These are phyloP conservation scores for Rotaria socialis DNA, from an alignment of 2,888 invertebrate species.

Conservation along the genomic window DNA sequence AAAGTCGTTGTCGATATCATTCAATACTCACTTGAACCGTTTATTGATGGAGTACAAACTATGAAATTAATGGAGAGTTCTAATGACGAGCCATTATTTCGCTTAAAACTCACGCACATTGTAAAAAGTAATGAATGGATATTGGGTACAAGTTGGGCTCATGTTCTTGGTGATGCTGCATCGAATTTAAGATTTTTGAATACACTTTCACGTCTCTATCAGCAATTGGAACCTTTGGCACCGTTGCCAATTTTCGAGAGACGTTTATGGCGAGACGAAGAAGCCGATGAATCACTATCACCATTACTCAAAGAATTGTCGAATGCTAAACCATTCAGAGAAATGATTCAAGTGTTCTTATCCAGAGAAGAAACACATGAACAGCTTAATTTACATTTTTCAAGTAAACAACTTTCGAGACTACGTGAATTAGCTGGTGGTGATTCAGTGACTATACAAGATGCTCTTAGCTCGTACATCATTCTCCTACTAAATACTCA, in stretches of 20 bases:
- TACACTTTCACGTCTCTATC: background rate
- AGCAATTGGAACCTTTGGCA: background rate
- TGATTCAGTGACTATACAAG: background rate
- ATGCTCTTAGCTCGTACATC: background rate
- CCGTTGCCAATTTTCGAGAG: background rate
- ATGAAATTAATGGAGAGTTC: background rate
- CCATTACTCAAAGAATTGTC: background rate
- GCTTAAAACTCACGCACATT: background rate
- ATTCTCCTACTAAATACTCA: background rate
- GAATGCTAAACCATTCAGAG: background rate
- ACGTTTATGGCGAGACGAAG: background rate
- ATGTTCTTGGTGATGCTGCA: background rate
- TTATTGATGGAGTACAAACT: conserved; percentile 1
- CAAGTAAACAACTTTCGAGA: background rate
- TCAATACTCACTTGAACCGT: background rate
- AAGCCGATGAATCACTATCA: background rate
- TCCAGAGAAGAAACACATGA: background rate
- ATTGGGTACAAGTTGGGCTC: background rate
- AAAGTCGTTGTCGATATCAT: background rate
- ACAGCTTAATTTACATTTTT: background rate
- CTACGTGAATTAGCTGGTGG: conserved; percentile 8
- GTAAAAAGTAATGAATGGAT: background rate
- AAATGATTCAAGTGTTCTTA: background rate
- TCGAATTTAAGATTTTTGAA: background rate
- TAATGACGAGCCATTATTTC: background rate